A percentile compares a stretch with the other conserved stretches of the same genome.
Conservation (phyloP, 2,888 invertebrate species). For the Cremastinae sp. region DNA sequence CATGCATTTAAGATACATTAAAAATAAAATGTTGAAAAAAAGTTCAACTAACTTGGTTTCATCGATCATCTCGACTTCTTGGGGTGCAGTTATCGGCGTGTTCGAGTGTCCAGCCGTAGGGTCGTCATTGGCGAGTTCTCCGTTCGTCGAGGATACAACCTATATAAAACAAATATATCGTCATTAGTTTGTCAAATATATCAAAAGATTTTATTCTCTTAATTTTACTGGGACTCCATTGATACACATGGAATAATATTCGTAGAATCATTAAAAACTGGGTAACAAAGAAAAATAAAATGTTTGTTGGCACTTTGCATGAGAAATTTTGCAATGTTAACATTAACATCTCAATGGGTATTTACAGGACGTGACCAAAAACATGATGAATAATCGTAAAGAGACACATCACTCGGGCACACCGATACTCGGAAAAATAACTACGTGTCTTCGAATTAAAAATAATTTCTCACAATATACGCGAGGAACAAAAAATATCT, state of each 20-base stretch:
- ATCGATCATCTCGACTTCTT: conserved; percentile 97
- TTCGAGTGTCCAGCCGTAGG: conserved; percentile 98
- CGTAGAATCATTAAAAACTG: background rate
- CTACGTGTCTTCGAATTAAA: too few species aligned
- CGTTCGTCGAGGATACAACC: conserved; percentile 99
- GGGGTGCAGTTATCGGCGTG: conserved; percentile 95
- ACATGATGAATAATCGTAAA: too few species aligned
- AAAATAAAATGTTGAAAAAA: conserved; percentile 47
- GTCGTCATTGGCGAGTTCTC: conserved; percentile 96
- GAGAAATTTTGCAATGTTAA: too few species aligned
- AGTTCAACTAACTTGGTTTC: conserved; percentile 95
- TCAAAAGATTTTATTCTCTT: conserved; percentile 9
- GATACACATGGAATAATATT: conserved; percentile 28
- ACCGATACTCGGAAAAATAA: too few species aligned
- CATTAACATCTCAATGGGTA: too few species aligned
- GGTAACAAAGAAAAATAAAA: background rate
- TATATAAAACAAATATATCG: conserved; percentile 77
- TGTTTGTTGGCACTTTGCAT: background rate
- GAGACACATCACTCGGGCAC: too few species aligned
- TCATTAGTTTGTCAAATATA: conserved; percentile 35
- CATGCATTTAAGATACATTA: too few species aligned
- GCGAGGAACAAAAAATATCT: too few species aligned
- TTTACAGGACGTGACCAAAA: too few species aligned
- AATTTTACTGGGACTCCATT: conserved; percentile 5
- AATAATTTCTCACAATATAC: too few species aligned